phyloP scores from a whole-genome alignment of 2,888 invertebrate genomes.

The Erebia ligea region DNA sequence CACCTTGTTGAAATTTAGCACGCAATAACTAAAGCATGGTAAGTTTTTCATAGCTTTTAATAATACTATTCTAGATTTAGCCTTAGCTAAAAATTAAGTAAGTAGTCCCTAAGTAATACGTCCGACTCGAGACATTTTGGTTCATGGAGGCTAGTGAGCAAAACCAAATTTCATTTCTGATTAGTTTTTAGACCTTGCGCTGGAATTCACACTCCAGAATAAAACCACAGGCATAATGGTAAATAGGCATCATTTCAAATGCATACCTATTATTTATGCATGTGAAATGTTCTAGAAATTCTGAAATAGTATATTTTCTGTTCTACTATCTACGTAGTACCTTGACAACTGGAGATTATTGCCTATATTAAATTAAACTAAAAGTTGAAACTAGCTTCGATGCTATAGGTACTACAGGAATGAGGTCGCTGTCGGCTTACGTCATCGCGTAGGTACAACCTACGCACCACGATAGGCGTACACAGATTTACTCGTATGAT shows the following conservation, averaged over 20 bases:
- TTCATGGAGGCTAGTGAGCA: too few species aligned
- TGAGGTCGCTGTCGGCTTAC: background rate
- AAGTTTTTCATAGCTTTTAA: constrained; percentile 53
- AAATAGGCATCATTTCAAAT: too few species aligned
- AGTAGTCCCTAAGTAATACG: too few species aligned
- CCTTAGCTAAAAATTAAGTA: too few species aligned
- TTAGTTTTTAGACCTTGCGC: background rate
- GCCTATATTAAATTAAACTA: constrained; percentile 2
- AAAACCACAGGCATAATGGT: too few species aligned
- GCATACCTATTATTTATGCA: background rate
- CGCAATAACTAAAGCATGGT: constrained; percentile 64
- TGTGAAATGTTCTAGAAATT: background rate
- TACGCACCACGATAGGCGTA: too few species aligned
- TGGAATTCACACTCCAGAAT: background rate
- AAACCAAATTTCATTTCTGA: too few species aligned
- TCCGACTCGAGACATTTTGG: too few species aligned
- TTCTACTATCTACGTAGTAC: background rate
- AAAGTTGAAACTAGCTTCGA: constrained; percentile 7
- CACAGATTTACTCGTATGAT: too few species aligned
- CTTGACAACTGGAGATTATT: background rate
- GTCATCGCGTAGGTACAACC: background rate
- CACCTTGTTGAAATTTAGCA: constrained; percentile 51
- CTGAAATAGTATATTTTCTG: background rate
- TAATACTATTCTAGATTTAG: constrained; percentile 1
- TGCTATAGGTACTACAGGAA: background rate